phyloP scores from a whole-genome alignment of 1,140 invertebrate genomes.

The Drosophila aff. region DNA sequence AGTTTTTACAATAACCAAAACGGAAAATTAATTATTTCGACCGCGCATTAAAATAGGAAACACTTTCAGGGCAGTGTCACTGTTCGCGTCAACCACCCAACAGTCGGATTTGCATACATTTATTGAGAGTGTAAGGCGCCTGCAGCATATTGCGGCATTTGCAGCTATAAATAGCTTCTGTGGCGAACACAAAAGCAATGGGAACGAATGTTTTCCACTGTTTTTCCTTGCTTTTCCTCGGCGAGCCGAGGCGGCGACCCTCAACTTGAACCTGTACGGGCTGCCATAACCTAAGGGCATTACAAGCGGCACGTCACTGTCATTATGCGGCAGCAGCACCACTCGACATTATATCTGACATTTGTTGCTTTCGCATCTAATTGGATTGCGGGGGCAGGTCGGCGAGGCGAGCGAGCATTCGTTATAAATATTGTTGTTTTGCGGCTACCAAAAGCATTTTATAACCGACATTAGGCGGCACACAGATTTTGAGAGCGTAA shows the following conservation, averaged over 20 bases:
- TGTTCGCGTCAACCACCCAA: constrained; percentile 2
- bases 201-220: constrained; percentile 4
- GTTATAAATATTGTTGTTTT: constrained; percentile 14
- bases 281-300: constrained; percentile 34
- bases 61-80: not conserved
- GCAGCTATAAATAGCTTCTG: constrained; percentile 44
- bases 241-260: constrained; percentile 45
- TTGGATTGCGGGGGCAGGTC: constrained; percentile 44
- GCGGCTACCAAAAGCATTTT: not conserved
- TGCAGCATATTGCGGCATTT: constrained; percentile 53
- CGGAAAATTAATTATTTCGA: not conserved
- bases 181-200: constrained; percentile 23
- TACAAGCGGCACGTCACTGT: constrained; percentile 42
- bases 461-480: not conserved
- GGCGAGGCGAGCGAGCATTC: not conserved
- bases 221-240: constrained; percentile 23
- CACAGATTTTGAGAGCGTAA: not conserved
- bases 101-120: constrained; percentile 19
- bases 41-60: not conserved
- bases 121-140: constrained; percentile 22
- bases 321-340: constrained; percentile 39
- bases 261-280: constrained; percentile 69
- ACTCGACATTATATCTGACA: constrained; percentile 32
- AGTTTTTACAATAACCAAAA: not conserved
- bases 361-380: constrained; percentile 55